Percentiles rank a stretch among this genome's conserved stretches.
Evolutionary conservation across 2,113 vertebrate genomes (phyloP).

Genomic region (Mionectes macconnelli): DNA sequence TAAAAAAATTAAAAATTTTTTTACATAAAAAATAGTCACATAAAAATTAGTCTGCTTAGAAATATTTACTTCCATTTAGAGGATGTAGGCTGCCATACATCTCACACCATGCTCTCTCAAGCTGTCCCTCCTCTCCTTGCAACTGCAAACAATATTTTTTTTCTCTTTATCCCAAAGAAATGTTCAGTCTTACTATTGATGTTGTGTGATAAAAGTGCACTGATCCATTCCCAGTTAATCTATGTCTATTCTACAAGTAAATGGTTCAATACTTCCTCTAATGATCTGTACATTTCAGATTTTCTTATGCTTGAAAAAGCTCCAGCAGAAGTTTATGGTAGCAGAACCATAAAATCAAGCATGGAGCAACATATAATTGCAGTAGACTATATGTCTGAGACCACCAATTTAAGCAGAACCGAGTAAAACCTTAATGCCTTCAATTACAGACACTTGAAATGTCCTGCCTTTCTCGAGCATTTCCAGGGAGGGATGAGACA

Average conservation of each 20-base stretch:
- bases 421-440: constrained; percentile 16
- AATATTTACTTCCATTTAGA: background rate
- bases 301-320: constrained; percentile 61
- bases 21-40: too few relatives aligned
- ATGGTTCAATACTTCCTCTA: constrained; percentile 60
- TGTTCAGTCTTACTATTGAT: background rate
- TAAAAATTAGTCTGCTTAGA: background rate
- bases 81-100: background rate
- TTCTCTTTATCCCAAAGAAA: background rate
- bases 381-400: background rate
- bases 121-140: background rate
- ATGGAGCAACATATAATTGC: constrained; percentile 45
- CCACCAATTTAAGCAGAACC: background rate
- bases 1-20: too few relatives aligned
- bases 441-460: background rate
- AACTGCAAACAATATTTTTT: background rate
- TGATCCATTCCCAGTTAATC: constrained; percentile 47
- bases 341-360: constrained; percentile 41
- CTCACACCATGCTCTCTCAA: background rate
- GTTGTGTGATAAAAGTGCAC: background rate
- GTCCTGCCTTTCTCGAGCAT: background rate
- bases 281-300: constrained; percentile 52
- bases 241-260: constrained; percentile 56
- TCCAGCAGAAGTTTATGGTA: constrained; percentile 35
- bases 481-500: background rate